Percentiles rank a stretch among this genome's conserved stretches.
Evolutionary conservation across 2,888 invertebrate species (phyloP).

Genomic region (Liopterus haemorrhoidalis): DNA sequence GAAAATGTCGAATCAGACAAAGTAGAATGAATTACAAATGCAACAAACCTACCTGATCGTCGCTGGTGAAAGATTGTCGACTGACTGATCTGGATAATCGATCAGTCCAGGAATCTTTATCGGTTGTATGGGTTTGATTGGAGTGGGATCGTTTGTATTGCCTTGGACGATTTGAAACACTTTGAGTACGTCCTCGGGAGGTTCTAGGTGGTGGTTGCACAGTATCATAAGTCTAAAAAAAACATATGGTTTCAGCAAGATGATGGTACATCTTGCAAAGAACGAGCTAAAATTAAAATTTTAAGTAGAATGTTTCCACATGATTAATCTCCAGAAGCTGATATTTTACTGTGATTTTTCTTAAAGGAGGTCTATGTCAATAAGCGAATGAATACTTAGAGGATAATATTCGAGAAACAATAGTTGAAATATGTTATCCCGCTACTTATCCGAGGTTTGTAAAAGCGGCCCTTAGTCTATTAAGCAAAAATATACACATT

Average conservation of each 20-base stretch:
- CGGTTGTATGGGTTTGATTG: slow-evolving; percentile 36
- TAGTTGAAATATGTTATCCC: slow-evolving; percentile 6
- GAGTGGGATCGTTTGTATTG: slow-evolving; percentile 42
- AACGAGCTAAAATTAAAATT: background rate
- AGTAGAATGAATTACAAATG: background rate
- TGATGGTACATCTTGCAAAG: slow-evolving; percentile 6
- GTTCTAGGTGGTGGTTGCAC: slow-evolving; percentile 30
- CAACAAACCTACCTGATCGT: slow-evolving; percentile 53
- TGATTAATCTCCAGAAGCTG: no score
- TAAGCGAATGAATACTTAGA: no score
- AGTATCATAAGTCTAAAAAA: slow-evolving; percentile 52
- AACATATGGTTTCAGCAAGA: slow-evolving; percentile 12
- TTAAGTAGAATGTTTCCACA: background rate
- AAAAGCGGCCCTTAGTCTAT: background rate
- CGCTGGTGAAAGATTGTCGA: slow-evolving; percentile 60
- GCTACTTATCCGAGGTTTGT: background rate
- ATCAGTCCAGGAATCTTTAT: slow-evolving; percentile 44
- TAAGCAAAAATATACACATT: slow-evolving; percentile 16
- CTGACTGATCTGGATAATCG: slow-evolving; percentile 61
- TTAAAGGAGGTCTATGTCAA: no score
- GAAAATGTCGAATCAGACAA: background rate
- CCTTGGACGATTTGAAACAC: slow-evolving; percentile 34
- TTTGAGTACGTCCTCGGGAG: slow-evolving; percentile 34
- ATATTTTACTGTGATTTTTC: no score
- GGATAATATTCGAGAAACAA: slow-evolving; percentile 7